These are phyloP conservation scores for Leucozona laternaria DNA, from an alignment of 2,888 invertebrate species.

Conservation along the genomic window DNA sequence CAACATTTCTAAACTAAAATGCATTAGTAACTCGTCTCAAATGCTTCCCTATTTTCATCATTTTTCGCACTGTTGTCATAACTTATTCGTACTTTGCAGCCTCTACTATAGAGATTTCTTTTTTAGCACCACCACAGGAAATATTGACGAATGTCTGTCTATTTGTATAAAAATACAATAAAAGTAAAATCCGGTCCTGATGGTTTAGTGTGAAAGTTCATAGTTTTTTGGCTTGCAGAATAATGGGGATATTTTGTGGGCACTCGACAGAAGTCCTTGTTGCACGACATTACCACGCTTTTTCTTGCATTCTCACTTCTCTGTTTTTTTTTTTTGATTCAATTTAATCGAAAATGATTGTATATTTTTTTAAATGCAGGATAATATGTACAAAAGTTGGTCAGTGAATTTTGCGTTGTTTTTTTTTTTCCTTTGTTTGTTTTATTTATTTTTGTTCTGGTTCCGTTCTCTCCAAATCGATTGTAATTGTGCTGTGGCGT, in stretches of 20 bases:
- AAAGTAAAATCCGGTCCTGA: neutral
- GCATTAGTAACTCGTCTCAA: no score
- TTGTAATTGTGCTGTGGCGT: slow-evolving; percentile 57
- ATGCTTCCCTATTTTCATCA: no score
- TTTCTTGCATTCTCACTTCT: slow-evolving; percentile 1
- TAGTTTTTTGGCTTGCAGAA: slow-evolving; percentile 38
- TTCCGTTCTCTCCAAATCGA: slow-evolving; percentile 10
- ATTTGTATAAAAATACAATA: no score
- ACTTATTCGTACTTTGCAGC: no score
- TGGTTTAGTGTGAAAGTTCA: slow-evolving; percentile 47
- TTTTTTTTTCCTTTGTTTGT: neutral
- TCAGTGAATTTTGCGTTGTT: slow-evolving; percentile 3
- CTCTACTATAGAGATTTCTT: no score
- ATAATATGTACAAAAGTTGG: slow-evolving; percentile 53
- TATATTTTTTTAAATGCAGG: slow-evolving; percentile 64
- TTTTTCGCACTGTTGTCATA: no score
- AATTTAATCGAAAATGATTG: slow-evolving; percentile 65
- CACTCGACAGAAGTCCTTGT: slow-evolving; percentile 35
- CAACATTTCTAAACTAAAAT: no score
- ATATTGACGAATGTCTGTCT: no score
- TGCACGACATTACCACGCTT: slow-evolving; percentile 25
- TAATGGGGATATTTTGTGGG: slow-evolving; percentile 49
- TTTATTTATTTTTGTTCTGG: neutral
- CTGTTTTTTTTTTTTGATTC: slow-evolving; percentile 40
- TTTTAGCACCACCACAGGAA: no score